Evolutionary conservation across 92 coral and sea anemone species (phyloP), one percentile per base, ranked within the genome.

Genomic region (Ricordea florida): DNA sequence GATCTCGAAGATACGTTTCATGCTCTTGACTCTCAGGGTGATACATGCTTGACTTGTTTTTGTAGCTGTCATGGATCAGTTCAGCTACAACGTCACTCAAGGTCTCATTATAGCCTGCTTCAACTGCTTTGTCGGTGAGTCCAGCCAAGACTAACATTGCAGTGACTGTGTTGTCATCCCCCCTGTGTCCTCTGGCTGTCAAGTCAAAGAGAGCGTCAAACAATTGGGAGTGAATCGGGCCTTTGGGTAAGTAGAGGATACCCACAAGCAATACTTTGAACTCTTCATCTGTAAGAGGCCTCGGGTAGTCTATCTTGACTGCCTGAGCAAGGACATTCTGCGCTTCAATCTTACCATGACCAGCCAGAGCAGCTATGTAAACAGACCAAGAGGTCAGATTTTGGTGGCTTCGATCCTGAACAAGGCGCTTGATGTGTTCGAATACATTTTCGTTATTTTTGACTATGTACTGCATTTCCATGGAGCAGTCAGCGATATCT

Each of bases 341-440:
- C 2, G 92, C 89, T 3, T 68, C 66, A 5, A 56, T 53, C 13
- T 72, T 66, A 3, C 94, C 98, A 41, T 80, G 84, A 1, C 79
- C 94, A 6, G 89, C 94, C 8, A 93, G 62, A 17, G 81, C 83
- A 31, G 89, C 73, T 22, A 81, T 48, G 29, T 76, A 90, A 1
- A 87, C 92, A 0, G 89, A 62, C 98, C 98, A 93, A n/a, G 98
- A 69, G 2, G 98, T 89, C 6, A 65, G 49, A 29, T 93, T 93
- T 40, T 86, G 88, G 66, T 85, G 98, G 4, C 35, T 30, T 30
- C 98, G 68, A 4, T 86, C 56, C 4, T 59, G 57, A 29, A 87
- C 83, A 22, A 92, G 23, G 16, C 52, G 31, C 45, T 62, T 71
- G 47, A 92, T 74, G 23, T 69, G 48, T 13, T 49, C 31, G 55